A percentile compares a stretch with the other conserved stretches of the same genome.
Evolutionary conservation across 2,888 invertebrate genomes (phyloP).

Genomic region (Azorinus chamasolen): DNA sequence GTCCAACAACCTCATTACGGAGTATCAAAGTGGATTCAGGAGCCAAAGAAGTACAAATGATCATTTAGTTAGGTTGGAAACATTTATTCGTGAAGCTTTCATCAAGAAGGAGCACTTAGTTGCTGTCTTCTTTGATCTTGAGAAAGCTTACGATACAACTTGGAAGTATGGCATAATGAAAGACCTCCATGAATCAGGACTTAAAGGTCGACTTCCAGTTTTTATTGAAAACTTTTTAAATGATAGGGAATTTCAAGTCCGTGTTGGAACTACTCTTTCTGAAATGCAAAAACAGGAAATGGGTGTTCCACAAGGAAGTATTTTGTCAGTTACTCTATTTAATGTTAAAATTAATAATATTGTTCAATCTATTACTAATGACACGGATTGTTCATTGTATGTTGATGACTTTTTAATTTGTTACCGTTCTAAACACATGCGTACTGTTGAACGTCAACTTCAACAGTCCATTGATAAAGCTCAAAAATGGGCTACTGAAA

Average conservation of each 20-base stretch:
- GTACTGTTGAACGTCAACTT: slow-evolving; percentile 32
- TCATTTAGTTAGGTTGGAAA: slow-evolving; percentile 57
- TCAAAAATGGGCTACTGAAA: slow-evolving; percentile 26
- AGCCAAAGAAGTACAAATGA: slow-evolving; percentile 43
- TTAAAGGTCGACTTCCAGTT: slow-evolving; percentile 16
- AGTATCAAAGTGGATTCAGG: slow-evolving; percentile 57
- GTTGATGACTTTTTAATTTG: slow-evolving; percentile 29
- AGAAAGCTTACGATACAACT: slow-evolving; percentile 39
- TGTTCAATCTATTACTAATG: slow-evolving; percentile 7
- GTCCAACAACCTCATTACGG: slow-evolving; percentile 47
- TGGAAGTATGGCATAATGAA: slow-evolving; percentile 48
- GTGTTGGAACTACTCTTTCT: slow-evolving; percentile 21
- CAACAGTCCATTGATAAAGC: slow-evolving; percentile 26
- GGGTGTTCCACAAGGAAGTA: slow-evolving; percentile 28
- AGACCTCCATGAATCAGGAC: slow-evolving; percentile 31
- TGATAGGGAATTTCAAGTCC: slow-evolving; percentile 27
- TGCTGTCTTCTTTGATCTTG: slow-evolving; percentile 55
- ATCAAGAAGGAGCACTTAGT: slow-evolving; percentile 58
- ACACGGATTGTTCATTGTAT: slow-evolving; percentile 24
- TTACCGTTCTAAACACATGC: slow-evolving; percentile 24
- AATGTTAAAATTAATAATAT: slow-evolving; percentile 30
- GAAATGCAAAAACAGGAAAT: slow-evolving; percentile 21
- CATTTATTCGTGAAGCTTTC: slow-evolving; percentile 62
- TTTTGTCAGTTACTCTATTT: slow-evolving; percentile 19
- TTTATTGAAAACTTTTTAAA: slow-evolving; percentile 23